Conservation (phyloP, 2,113 vertebrate genomes). For the Heteronetta atricapilla region DNA sequence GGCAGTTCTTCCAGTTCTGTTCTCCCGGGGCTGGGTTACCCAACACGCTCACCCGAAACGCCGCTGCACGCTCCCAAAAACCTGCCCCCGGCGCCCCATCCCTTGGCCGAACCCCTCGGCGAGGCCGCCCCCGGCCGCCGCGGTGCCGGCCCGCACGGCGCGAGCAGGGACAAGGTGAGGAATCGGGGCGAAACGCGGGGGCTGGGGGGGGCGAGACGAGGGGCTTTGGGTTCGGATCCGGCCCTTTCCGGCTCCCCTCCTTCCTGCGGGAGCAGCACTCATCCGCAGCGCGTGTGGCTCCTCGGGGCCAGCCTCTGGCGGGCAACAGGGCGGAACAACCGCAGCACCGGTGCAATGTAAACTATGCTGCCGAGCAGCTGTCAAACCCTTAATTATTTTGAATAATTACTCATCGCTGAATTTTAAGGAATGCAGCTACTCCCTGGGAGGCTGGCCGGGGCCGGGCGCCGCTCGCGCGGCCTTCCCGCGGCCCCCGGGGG, state of each 20-base stretch:
- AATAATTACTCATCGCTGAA: background rate
- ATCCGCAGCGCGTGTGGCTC: background rate
- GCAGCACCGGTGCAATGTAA: background rate
- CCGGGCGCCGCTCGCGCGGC: rapidly evolving
- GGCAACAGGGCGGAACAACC: background rate
- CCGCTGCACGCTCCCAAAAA: background rate
- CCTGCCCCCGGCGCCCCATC: slow-evolving; percentile 10
- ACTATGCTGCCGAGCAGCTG: background rate
- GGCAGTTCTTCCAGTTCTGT: slow-evolving; percentile 65
- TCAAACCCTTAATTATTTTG: background rate
- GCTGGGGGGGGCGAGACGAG: background rate
- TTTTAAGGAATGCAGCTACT: background rate
- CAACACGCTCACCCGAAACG: slow-evolving; percentile 31
- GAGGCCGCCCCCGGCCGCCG: background rate
- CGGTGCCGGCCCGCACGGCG: background rate
- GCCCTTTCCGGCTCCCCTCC: background rate
- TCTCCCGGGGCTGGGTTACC: slow-evolving; percentile 29
- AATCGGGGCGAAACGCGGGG: background rate
- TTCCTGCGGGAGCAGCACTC: background rate
- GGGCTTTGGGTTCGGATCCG: rapidly evolving
- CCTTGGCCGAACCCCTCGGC: slow-evolving; percentile 7
- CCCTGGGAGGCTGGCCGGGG: background rate
- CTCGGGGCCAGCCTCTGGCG: background rate
- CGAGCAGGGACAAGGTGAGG: too few relatives aligned
- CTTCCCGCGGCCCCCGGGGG: rapidly evolving